Percentiles rank a stretch among this genome's conserved stretches.
Evolutionary conservation across 2,888 invertebrate genomes (phyloP).

Genomic region (Tetanocera ferruginea): DNA sequence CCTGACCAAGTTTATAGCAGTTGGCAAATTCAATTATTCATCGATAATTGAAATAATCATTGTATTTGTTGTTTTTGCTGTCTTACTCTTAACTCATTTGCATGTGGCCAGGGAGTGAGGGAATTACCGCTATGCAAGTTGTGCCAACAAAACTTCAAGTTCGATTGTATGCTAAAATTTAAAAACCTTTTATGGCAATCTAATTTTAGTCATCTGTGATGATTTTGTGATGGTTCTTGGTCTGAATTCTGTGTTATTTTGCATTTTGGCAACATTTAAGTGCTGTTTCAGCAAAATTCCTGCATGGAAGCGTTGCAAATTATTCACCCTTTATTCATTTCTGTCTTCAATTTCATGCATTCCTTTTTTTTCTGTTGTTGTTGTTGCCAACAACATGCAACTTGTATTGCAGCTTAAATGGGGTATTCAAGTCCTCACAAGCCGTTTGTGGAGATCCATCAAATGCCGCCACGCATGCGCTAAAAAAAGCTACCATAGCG

Average conservation of each 20-base stretch:
- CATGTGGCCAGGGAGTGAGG: not conserved
- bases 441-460: not conserved
- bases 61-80: not conserved
- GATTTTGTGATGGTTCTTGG: too few species aligned
- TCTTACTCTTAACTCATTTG: not conserved
- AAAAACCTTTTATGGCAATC: too few species aligned
- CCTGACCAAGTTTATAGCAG: not conserved
- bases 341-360: not conserved
- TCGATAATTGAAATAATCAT: conserved; percentile 30
- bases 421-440: not conserved
- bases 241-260: too few species aligned
- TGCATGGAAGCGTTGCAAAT: not conserved
- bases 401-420: too few species aligned
- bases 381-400: too few species aligned
- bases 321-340: not conserved
- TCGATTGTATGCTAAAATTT: too few species aligned
- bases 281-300: not conserved
- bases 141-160: too few species aligned
- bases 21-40: conserved; percentile 37
- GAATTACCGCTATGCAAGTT: not conserved
- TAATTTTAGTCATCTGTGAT: too few species aligned
- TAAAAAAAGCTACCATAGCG: not conserved
- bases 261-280: too few species aligned
- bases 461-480: not conserved
- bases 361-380: not conserved